These are phyloP conservation scores for Drosophila burlai DNA, from an alignment of 1,140 invertebrate species.

Conservation along the genomic window DNA sequence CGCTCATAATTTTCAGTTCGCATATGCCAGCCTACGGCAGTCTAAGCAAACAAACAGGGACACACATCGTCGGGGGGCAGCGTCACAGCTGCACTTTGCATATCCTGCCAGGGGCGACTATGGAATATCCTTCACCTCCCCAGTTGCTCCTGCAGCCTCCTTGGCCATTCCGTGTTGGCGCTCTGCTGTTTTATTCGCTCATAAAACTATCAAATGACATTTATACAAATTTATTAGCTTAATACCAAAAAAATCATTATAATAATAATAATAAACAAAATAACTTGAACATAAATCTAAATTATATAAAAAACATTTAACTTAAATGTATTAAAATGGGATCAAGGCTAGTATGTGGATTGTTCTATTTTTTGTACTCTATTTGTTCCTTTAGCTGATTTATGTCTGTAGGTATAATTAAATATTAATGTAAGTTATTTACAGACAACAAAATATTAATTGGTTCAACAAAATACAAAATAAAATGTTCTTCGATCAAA, in stretches of 20 bases:
- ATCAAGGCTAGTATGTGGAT: not conserved
- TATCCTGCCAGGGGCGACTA: slow-evolving; percentile 52
- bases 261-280: not conserved
- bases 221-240: slow-evolving; percentile 55
- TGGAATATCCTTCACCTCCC: slow-evolving; percentile 21
- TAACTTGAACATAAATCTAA: not conserved
- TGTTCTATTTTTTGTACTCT: not conserved
- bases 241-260: not conserved
- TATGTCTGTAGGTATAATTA: not conserved
- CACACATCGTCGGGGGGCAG: slow-evolving; percentile 9
- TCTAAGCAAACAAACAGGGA: slow-evolving; percentile 51
- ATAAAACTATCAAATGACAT: slow-evolving; percentile 71
- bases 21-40: slow-evolving; percentile 65
- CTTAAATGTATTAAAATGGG: not conserved
- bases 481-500: not conserved
- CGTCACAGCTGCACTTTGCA: slow-evolving; percentile 68
- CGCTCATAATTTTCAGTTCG: slow-evolving; percentile 75
- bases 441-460: no score
- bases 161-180: slow-evolving; percentile 11
- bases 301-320: not conserved
- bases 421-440: not conserved
- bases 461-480: not conserved
- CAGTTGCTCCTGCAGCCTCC: not conserved
- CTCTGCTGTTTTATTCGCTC: slow-evolving; percentile 53
- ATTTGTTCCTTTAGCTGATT: not conserved